A percentile compares a stretch with the other conserved stretches of the same genome.
Evolutionary conservation across 2,888 invertebrate genomes (phyloP).

Genomic region (Caradrina kadenii): DNA sequence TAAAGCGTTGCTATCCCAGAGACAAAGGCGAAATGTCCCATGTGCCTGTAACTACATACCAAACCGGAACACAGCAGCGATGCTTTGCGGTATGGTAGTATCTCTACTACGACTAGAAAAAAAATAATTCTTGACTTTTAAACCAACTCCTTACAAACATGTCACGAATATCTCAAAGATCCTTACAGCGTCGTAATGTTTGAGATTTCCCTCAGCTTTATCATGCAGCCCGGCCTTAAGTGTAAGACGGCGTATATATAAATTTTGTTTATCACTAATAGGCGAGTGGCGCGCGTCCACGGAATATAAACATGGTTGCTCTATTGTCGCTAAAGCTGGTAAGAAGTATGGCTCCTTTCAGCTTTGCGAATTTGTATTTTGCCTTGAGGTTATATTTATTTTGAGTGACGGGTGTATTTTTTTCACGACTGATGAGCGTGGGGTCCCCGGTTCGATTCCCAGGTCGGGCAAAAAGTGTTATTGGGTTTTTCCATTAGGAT

Average conservation of each 20-base stretch:
- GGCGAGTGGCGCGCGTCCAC: conserved; percentile 42
- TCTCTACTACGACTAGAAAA: background rate
- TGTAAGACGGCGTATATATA: conserved; percentile 59
- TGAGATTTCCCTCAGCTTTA: conserved; percentile 37
- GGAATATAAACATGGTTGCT: conserved; percentile 57
- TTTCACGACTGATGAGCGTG: too few relatives aligned
- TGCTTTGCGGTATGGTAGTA: too few relatives aligned
- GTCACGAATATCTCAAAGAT: conserved; percentile 32
- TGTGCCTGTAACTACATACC: too few relatives aligned
- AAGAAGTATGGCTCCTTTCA: conserved; percentile 40
- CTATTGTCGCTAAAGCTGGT: conserved; percentile 42
- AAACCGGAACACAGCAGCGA: too few relatives aligned
- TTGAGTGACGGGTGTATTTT: conserved; percentile 25
- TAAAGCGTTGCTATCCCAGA: too few relatives aligned
- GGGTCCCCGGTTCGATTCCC: too few relatives aligned
- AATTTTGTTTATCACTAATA: conserved; percentile 67
- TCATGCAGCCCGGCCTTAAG: conserved; percentile 48
- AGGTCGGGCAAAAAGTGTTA: too few relatives aligned
- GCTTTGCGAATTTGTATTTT: conserved; percentile 38
- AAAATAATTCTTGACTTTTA: conserved; percentile 14
- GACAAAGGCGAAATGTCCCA: too few relatives aligned
- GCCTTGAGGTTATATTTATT: conserved; percentile 28
- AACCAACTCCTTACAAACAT: conserved; percentile 19
- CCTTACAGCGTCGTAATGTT: conserved; percentile 26
- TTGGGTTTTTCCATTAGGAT: too few relatives aligned